A percentile compares a stretch with the other conserved stretches of the same genome.
Evolutionary conservation across 30 jellyfish, hydroid and myxozoan genomes (phyloP).

Genomic region (Hydra vulgaris): DNA sequence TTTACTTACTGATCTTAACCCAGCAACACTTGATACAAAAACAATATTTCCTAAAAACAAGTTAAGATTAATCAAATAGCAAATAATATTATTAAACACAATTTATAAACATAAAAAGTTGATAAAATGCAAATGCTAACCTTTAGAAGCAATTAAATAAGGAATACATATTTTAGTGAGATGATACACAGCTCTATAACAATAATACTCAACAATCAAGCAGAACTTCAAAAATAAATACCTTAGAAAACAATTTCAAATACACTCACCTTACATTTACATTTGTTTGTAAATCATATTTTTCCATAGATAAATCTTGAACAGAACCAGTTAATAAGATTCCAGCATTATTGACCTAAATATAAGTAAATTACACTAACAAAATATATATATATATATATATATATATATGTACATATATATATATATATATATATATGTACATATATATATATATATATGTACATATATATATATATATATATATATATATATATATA

Average conservation of each 20-base stretch:
- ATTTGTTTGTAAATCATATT: conserved; percentile 61
- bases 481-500: too few species aligned
- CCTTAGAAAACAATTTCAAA: too few species aligned
- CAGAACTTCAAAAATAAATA: too few species aligned
- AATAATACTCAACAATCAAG: neutral
- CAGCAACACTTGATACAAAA: conserved; percentile 30
- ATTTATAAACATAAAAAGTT: neutral
- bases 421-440: too few species aligned
- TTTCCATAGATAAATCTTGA: conserved; percentile 49
- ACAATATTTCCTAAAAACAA: conserved; percentile 8
- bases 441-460: too few species aligned
- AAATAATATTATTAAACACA: neutral
- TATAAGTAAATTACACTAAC: too few species aligned
- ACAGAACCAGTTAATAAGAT: conserved; percentile 54
- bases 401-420: too few species aligned
- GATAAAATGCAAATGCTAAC: conserved; percentile 17
- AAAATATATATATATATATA: too few species aligned
- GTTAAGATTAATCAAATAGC: neutral
- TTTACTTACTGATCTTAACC: conserved; percentile 73
- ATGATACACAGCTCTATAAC: conserved; percentile 53
- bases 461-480: too few species aligned
- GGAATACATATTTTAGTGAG: conserved; percentile 67
- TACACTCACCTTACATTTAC: conserved; percentile 75
- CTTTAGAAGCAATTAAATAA: conserved; percentile 57
- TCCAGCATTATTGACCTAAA: conserved; percentile 90